phyloP scores from a whole-genome alignment of 2,797 vertebrate genomes.

The Mus minutoides region DNA sequence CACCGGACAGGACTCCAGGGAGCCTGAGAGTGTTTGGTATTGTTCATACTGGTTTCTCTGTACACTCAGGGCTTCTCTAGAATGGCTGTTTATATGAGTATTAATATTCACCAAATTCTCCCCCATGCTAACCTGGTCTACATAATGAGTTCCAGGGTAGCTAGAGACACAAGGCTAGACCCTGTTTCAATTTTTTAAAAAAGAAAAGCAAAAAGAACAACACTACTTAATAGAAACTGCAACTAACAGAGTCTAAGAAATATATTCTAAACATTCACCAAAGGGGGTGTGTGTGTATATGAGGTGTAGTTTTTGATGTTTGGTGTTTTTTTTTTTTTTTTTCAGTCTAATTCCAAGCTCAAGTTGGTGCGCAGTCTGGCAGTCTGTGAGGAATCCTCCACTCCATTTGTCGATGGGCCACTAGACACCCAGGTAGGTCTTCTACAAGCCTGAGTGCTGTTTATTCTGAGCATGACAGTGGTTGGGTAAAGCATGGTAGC shows the following conservation, averaged over 20 bases:
- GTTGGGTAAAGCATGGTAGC: conserved; percentile 3
- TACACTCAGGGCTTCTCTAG: conserved; percentile 10
- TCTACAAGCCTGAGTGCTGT: conserved; percentile 10
- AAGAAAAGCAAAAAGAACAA: neutral
- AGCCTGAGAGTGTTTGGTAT: conserved; percentile 33
- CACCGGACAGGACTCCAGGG: neutral
- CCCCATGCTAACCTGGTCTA: neutral
- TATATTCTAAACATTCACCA: conserved; percentile 36
- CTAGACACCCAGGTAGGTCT: conserved; percentile 92
- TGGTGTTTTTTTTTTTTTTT: neutral
- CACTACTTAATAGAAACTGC: conserved; percentile 32
- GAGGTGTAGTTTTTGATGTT: neutral
- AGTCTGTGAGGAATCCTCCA: conserved; percentile 97
- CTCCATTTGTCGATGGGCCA: conserved; percentile 93
- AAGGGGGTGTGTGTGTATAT: neutral
- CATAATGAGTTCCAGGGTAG: neutral
- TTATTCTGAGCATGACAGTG: conserved; percentile 49
- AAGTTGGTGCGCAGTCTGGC: conserved; percentile 98
- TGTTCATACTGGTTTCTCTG: conserved; percentile 39
- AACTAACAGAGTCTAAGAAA: conserved; percentile 45
- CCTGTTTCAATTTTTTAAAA: neutral
- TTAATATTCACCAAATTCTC: neutral
- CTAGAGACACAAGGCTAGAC: neutral
- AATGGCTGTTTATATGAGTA: neutral
- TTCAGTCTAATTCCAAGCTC: conserved; percentile 97